Base-by-base conservation (phyloP, 1,140 invertebrate genomes). In the Rhopalosiphum maidis region DNA sequence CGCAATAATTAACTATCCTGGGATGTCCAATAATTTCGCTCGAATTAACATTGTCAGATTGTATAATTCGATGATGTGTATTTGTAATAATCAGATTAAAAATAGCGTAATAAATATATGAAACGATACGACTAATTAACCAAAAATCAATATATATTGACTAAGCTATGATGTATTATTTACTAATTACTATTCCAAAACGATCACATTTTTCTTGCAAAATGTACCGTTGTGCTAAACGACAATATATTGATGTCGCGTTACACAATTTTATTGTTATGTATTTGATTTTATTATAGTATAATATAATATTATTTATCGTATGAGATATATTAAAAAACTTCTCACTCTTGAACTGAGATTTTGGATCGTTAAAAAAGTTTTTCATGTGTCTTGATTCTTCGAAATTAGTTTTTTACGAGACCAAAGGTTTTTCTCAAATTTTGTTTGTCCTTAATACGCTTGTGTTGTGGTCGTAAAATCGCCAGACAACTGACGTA, bases 321-420 rank as follows among this genome's bases (percentile, higher is more conserved):
- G 18, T n/a, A 68, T 30, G 30, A 0, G 18, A 68, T 25, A 60
- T 68, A 77, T 77, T n/a, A 77, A 77, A 77, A 77, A 77, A 77
- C 60, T 77, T 77, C 30, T 51, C 48, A 51, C 48, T 60, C 25
- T 83, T 37, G 35, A 83, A 83, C 77, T 37, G 41, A 25, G 23
- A 41, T 30, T 85, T 85, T 85, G 9, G 83, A 11, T 3, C 22
- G 23, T 85, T 85, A 25, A 85, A 41, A 37, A 85, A 85, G 37
- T 41, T 23, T 85, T 85, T 41, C 37, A 30, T 77, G 30, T n/a
- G 4, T 77, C 60, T 77, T 77, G 41, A 85, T 85, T 85, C 37
- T 85, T 43, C 11, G 37, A 54, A 30, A 43, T 91, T 5, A 91
- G 37, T 54, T 55, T 91, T 60, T 91, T 91, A 91, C 90, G 68